phyloP scores from a whole-genome alignment of 92 coral and sea anemone genomes.

The Pocillopora grandis region DNA sequence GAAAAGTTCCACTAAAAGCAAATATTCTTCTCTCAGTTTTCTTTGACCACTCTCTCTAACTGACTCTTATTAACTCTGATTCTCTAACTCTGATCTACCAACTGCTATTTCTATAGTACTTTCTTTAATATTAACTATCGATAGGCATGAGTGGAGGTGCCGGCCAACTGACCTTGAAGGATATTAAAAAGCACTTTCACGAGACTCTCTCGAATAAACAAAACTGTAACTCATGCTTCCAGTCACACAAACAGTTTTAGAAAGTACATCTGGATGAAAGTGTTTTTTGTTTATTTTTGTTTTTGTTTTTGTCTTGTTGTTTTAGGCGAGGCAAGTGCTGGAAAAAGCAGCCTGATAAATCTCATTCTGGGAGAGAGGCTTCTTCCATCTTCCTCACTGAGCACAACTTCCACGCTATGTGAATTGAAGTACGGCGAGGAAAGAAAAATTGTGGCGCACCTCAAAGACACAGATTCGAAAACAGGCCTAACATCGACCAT shows the following conservation, averaged over 20 bases:
- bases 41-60: no score
- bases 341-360: neutral
- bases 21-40: no score
- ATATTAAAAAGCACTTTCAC: neutral
- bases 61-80: no score
- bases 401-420: slow-evolving; percentile 57
- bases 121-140: no score
- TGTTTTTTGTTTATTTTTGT: no score
- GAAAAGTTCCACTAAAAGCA: no score
- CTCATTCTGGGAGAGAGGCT: slow-evolving; percentile 25
- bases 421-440: slow-evolving; percentile 44
- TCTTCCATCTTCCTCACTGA: slow-evolving; percentile 38
- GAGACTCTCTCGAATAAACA: neutral
- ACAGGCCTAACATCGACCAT: neutral
- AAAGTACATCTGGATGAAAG: no score
- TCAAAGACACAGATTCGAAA: slow-evolving; percentile 16
- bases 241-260: neutral
- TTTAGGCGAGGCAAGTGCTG: neutral
- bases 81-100: no score
- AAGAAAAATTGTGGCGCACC: slow-evolving; percentile 35
- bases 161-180: no score
- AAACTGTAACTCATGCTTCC: neutral
- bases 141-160: no score
- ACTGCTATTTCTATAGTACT: no score
- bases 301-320: no score